Evolutionary conservation across 2,888 invertebrate genomes (phyloP), one percentile per base, ranked within the genome.

Genomic region (Drosophila monieri): DNA sequence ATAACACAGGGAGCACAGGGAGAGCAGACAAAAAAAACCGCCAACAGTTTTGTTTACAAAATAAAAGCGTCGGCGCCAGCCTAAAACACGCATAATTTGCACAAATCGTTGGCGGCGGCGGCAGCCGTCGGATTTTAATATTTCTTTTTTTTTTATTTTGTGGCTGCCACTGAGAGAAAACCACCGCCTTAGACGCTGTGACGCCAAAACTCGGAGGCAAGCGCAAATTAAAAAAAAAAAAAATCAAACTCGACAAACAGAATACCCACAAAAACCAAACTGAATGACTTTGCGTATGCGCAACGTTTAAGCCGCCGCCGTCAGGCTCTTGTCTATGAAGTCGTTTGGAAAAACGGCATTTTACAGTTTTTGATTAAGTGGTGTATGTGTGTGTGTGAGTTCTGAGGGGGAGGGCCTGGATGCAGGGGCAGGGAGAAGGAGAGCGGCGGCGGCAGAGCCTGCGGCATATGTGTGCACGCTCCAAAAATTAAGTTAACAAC

Each of bases 321-420:
- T 61, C 66, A 61, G 72, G 71, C 85, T 87, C 87, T 85, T 85
- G 85, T 85, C 85, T 80, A 71, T 86, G 74, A 90, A 91, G 88
- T 91, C 91, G 90, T 84, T 90, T 88, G 91, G 91, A 91, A 91
- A 91, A 91, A 91, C 91, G 91, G 88, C 90, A 90, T 85, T 91
- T 90, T 88, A 72, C 79, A 80, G 67, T 72, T 77, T 71, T 67
- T 80, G 69, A 80, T 89, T 83, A 88, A 88, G 89, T 89, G 88
- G 77, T 61, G 60, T 60, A 55, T 27, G 44, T 57, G 60, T 60
- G 57, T 27, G 44, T 53, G 53, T 48, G 51, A 53, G 46, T 27
- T 27, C 58, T 69, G 81, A 76, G 80, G 70, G 86, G 73, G 80
- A 66, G 74, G 77, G 78, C 66, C 80, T 71, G 73, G 59, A 25